A percentile compares a stretch with the other conserved stretches of the same genome.
Conservation (phyloP, 2,113 vertebrate species). For the Burhinus bistriatus region DNA sequence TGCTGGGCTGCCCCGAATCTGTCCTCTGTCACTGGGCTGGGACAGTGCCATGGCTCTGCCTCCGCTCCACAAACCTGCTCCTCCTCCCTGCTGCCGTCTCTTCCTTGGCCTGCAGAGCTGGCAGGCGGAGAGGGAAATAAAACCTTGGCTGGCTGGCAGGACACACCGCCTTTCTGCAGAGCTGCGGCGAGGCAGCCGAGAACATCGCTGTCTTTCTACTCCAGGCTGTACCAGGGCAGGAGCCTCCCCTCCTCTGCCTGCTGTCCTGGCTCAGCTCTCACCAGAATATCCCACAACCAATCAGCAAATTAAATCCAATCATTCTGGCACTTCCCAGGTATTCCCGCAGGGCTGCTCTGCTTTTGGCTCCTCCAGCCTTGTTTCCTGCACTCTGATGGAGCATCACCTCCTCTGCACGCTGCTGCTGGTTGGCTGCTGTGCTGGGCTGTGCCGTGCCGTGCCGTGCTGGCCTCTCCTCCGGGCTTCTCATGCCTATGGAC, state of each 20-base stretch:
- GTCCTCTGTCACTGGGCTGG: not conserved
- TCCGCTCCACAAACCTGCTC: not conserved
- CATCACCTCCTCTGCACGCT: not conserved
- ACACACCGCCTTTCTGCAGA: not conserved
- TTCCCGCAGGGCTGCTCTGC: not conserved
- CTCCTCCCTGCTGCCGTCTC: not conserved
- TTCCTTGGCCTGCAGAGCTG: not conserved
- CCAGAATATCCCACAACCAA: not conserved
- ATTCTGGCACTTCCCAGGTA: not conserved
- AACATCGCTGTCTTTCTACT: not conserved
- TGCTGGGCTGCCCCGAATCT: not conserved
- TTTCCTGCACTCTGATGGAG: not conserved
- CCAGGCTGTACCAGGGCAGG: not conserved
- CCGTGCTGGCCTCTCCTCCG: fast-evolving
- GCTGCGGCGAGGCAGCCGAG: fast-evolving
- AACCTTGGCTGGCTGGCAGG: not conserved
- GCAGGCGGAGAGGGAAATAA: not conserved
- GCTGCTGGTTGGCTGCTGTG: fast-evolving
- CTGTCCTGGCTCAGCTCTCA: not conserved
- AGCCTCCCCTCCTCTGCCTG: not conserved
- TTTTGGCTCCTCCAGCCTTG: not conserved
- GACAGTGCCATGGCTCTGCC: not conserved
- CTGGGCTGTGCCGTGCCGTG: not conserved
- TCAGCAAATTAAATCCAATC: not conserved
- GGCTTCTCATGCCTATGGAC: not conserved